A percentile compares a stretch with the other conserved stretches of the same genome.
Conservation (phyloP, 2,888 invertebrate genomes). For the Meganola albula region DNA sequence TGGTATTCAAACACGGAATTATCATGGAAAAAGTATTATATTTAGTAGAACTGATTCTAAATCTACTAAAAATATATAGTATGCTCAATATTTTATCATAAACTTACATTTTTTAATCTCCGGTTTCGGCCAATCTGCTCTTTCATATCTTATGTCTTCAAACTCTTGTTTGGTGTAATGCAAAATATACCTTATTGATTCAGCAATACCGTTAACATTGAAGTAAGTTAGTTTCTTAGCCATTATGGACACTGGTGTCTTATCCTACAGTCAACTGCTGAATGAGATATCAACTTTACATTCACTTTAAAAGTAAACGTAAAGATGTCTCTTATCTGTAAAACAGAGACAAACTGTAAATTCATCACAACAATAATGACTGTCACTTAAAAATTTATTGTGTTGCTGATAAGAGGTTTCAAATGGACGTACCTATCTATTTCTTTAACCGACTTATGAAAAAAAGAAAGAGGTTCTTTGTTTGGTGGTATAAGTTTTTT, state of each 20-base stretch:
- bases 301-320: too few species aligned
- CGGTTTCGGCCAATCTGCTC: constrained; percentile 41
- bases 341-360: not conserved
- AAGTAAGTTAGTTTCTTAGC: constrained; percentile 46
- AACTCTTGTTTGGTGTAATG: constrained; percentile 58
- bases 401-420: too few species aligned
- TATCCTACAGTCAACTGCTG: constrained; percentile 4
- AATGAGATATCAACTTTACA: too few species aligned
- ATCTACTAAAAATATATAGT: too few species aligned
- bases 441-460: not conserved
- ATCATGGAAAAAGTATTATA: too few species aligned
- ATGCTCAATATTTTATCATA: constrained; percentile 3
- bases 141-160: constrained; percentile 47
- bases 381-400: too few species aligned
- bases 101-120: constrained; percentile 37
- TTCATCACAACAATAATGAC: not conserved
- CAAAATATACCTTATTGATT: constrained; percentile 53
- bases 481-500: too few species aligned
- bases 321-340: too few species aligned
- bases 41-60: too few species aligned
- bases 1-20: too few species aligned
- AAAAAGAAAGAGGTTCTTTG: too few species aligned
- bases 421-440: not conserved
- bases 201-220: constrained; percentile 46
- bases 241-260: constrained; percentile 24